A percentile compares a stretch with the other conserved stretches of the same genome.
These are phyloP conservation scores for Sclerodermus sp. DNA, from an alignment of 2,888 invertebrate species.

Conservation along the genomic window DNA sequence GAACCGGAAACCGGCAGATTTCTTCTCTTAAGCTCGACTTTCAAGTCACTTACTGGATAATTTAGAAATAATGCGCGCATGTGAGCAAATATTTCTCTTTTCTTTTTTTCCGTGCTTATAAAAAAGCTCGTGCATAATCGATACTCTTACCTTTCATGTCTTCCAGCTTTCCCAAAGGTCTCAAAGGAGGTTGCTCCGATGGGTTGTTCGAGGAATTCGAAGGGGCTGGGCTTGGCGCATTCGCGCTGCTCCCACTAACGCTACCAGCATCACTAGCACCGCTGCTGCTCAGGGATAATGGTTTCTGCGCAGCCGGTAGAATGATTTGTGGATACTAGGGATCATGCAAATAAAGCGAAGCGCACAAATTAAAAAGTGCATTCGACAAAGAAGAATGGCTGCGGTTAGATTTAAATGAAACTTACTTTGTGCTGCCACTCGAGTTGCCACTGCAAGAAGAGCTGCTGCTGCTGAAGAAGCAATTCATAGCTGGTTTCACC, in stretches of 20 bases:
- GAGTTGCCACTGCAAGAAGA: constrained; percentile 84
- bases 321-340: constrained; percentile 77
- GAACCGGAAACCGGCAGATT: constrained; percentile 95
- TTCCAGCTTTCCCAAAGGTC: constrained; percentile 73
- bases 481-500: constrained; percentile 88
- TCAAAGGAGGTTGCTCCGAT: constrained; percentile 52
- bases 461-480: constrained; percentile 90
- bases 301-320: constrained; percentile 71
- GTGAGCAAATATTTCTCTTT: neutral
- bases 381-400: no score
- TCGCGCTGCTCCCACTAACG: constrained; percentile 47
- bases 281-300: constrained; percentile 54
- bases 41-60: constrained; percentile 89
- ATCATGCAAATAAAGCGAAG: constrained; percentile 17
- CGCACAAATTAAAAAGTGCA: neutral
- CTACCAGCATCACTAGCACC: constrained; percentile 55
- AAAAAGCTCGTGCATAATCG: no score
- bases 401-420: neutral
- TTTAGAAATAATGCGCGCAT: no score
- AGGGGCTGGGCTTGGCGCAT: constrained; percentile 52
- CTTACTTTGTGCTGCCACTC: constrained; percentile 75
- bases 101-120: neutral
- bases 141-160: constrained; percentile 76
- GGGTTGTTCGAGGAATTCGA: constrained; percentile 48
- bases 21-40: constrained; percentile 90